A percentile compares a stretch with the other conserved stretches of the same genome.
phyloP scores from a whole-genome alignment of 2,797 vertebrate species.

The Morelia viridis region DNA sequence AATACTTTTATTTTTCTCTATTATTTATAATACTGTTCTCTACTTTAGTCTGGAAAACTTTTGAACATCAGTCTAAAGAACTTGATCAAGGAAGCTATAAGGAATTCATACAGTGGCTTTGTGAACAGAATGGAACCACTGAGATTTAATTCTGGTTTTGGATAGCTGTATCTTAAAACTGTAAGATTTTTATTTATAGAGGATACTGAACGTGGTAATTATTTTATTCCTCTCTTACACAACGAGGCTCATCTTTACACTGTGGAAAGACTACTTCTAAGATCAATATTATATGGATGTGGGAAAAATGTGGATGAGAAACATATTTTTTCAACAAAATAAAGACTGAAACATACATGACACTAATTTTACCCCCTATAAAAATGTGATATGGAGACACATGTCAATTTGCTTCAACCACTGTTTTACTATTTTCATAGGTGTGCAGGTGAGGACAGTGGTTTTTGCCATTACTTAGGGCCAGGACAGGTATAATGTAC shows the following conservation, averaged over 20 bases:
- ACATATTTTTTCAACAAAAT: not conserved
- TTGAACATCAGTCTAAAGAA: not conserved
- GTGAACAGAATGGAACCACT: not conserved
- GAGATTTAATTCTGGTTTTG: not conserved
- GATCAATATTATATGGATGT: not conserved
- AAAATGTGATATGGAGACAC: not conserved
- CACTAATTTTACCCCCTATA: no score
- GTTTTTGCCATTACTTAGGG: no score
- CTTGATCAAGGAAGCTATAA: not conserved
- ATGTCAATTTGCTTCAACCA: not conserved
- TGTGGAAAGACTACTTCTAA: not conserved
- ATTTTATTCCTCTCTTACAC: not conserved
- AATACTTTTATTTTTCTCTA: not conserved
- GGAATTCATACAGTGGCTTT: not conserved
- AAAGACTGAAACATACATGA: not conserved
- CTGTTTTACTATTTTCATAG: not conserved
- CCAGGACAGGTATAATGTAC: not conserved
- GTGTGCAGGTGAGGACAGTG: not conserved
- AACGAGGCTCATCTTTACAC: not conserved
- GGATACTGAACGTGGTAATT: not conserved
- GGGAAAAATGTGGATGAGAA: not conserved
- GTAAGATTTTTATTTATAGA: not conserved
- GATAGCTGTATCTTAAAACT: not conserved
- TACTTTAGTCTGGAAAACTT: not conserved
- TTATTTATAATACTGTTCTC: not conserved